Conservation (phyloP, 1,140 invertebrate genomes). For the Orius insidiosus region DNA sequence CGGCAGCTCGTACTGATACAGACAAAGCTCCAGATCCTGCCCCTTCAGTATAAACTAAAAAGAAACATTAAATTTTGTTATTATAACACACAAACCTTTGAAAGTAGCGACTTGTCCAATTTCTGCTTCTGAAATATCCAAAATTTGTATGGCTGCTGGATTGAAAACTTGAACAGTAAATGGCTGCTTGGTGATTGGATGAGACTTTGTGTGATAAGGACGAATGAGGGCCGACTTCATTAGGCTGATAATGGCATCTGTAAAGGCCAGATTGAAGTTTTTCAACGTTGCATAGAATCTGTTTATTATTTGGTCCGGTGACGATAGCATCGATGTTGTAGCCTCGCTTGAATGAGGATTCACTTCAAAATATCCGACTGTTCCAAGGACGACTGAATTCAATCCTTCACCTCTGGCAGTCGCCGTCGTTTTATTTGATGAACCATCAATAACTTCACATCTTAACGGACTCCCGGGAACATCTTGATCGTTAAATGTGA, state of each 20-base stretch:
- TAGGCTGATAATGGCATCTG: conserved; percentile 36
- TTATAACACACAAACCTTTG: conserved; percentile 35
- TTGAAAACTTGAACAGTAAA: conserved; percentile 70
- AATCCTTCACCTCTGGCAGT: conserved; percentile 33
- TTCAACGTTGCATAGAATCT: conserved; percentile 31
- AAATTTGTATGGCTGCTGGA: conserved; percentile 57
- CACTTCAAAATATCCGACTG: conserved; percentile 39
- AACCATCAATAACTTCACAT: conserved; percentile 34
- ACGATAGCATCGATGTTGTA: conserved; percentile 21
- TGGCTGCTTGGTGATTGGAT: conserved; percentile 38
- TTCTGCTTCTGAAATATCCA: conserved; percentile 59
- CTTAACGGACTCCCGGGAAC: conserved; percentile 82
- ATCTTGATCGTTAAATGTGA: conserved; percentile 89
- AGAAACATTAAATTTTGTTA: conserved; percentile 18
- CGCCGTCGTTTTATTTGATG: conserved; percentile 24
- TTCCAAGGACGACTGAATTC: conserved; percentile 35
- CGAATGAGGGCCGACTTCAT: conserved; percentile 41
- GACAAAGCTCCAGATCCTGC: conserved; percentile 70
- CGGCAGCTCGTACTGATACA: conserved; percentile 57
- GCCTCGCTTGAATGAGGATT: conserved; percentile 24
- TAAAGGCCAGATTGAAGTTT: conserved; percentile 32
- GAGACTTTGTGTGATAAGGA: conserved; percentile 35
- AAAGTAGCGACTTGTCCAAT: conserved; percentile 68
- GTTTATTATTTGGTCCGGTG: conserved; percentile 35
- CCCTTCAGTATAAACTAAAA: conserved; percentile 41